Evolutionary conservation across 2,113 vertebrate genomes (phyloP).

Genomic region (Perca schrenkii): DNA sequence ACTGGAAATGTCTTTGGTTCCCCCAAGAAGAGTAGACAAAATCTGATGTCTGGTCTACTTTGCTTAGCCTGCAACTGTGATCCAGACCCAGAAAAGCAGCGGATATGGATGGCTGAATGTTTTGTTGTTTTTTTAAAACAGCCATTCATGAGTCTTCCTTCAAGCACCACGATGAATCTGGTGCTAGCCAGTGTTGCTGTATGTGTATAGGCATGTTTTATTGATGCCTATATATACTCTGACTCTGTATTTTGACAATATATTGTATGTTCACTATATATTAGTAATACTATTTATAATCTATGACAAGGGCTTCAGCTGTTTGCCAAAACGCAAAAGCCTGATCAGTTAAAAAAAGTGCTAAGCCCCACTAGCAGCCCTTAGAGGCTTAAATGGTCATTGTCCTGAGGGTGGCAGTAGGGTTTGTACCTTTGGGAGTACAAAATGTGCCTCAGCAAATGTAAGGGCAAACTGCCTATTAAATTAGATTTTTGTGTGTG

Average conservation of each 20-base stretch:
- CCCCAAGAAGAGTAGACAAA: background rate
- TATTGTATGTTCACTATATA: background rate
- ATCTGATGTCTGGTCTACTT: background rate
- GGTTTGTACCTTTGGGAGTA: background rate
- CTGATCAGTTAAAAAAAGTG: background rate
- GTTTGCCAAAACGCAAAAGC: background rate
- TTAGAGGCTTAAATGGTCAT: background rate
- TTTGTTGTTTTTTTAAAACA: background rate
- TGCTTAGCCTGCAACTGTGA: background rate
- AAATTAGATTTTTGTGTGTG: conserved; percentile 10
- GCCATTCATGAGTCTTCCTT: background rate
- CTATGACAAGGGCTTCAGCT: background rate
- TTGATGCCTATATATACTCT: background rate
- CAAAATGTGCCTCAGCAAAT: conserved; percentile 5
- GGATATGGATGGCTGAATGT: background rate
- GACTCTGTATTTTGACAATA: background rate
- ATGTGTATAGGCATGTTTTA: no score
- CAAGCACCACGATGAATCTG: background rate
- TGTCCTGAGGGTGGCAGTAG: background rate
- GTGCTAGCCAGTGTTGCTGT: background rate
- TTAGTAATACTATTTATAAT: background rate
- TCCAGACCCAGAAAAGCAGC: background rate
- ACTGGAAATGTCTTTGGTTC: background rate
- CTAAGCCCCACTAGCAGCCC: background rate
- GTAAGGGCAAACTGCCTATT: conserved; percentile 7